A percentile compares a stretch with the other conserved stretches of the same genome.
Evolutionary conservation across 2,888 invertebrate species (phyloP).

Genomic region (Chymomyza fuscimana): DNA sequence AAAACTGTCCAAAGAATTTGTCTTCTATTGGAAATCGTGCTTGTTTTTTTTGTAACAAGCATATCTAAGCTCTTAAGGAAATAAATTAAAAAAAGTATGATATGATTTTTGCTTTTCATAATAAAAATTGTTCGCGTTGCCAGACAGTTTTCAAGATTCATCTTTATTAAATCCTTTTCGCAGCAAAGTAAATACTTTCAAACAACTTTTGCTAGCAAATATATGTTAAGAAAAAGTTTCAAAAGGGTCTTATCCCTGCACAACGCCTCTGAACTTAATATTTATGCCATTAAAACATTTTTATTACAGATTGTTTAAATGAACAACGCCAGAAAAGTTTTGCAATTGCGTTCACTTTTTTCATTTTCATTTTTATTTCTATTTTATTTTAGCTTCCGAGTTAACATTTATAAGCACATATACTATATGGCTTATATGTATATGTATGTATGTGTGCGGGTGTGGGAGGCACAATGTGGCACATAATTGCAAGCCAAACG

Average conservation of each 20-base stretch:
- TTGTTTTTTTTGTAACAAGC: too few relatives aligned
- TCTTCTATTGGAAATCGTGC: too few relatives aligned
- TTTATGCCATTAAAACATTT: slow-evolving; percentile 10
- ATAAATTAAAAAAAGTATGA: too few relatives aligned
- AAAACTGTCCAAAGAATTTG: too few relatives aligned
- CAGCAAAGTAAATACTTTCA: neutral
- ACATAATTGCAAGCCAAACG: slow-evolving; percentile 3
- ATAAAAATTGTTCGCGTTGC: neutral
- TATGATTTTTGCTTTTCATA: neutral
- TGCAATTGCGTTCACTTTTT: slow-evolving; percentile 13
- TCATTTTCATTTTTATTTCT: slow-evolving; percentile 1
- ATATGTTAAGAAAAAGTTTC: neutral
- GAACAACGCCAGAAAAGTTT: slow-evolving; percentile 10
- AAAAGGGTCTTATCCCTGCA: neutral
- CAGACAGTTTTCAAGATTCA: neutral
- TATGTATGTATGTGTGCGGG: neutral
- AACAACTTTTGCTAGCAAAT: neutral
- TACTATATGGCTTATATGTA: neutral
- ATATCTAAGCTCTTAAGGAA: neutral
- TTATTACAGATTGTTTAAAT: slow-evolving; percentile 13
- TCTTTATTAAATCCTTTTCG: neutral
- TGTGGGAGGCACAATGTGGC: neutral
- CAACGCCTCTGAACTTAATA: slow-evolving; percentile 1
- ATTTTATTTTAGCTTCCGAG: slow-evolving; percentile 10
- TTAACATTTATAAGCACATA: neutral